These are phyloP conservation scores for Falcaria lacertinaria DNA, from an alignment of 2,888 invertebrate genomes.

Conservation along the genomic window DNA sequence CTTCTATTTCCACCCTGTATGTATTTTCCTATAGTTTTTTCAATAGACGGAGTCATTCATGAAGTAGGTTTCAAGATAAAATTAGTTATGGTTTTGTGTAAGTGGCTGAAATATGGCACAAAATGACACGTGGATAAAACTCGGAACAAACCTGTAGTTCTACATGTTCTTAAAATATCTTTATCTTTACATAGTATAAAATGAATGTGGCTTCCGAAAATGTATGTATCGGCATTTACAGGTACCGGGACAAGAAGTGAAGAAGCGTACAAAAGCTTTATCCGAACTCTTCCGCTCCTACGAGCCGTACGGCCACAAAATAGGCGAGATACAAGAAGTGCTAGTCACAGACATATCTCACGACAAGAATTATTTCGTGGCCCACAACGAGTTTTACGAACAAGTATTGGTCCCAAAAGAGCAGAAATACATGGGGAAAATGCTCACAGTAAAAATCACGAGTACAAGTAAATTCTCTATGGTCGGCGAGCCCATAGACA, in stretches of 20 bases:
- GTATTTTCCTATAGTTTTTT: too few species aligned
- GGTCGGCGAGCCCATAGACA: slow-evolving; percentile 83
- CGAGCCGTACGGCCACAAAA: slow-evolving; percentile 86
- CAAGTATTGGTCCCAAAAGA: slow-evolving; percentile 91
- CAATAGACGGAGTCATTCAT: too few species aligned
- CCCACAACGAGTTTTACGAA: slow-evolving; percentile 97
- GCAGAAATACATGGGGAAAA: slow-evolving; percentile 88
- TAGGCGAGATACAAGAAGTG: slow-evolving; percentile 86
- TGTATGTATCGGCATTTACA: slow-evolving; percentile 18
- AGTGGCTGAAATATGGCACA: too few species aligned
- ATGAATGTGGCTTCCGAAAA: too few species aligned
- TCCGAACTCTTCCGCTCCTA: slow-evolving; percentile 95
- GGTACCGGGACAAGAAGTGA: slow-evolving; percentile 92
- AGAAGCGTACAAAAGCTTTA: slow-evolving; percentile 91
- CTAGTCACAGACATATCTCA: slow-evolving; percentile 96
- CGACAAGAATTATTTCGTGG: slow-evolving; percentile 94
- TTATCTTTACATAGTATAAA: too few species aligned
- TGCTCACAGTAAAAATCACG: slow-evolving; percentile 87
- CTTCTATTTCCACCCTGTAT: too few species aligned
- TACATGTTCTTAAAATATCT: too few species aligned
- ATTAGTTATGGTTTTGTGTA: too few species aligned
- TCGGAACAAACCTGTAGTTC: too few species aligned
- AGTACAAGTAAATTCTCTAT: slow-evolving; percentile 88
- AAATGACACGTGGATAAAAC: too few species aligned
- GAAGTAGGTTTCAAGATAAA: too few species aligned